Evolutionary conservation across 2,797 vertebrate species (phyloP), one percentile per base, ranked within the genome.

Genomic region (Crypturellus tataupa): DNA sequence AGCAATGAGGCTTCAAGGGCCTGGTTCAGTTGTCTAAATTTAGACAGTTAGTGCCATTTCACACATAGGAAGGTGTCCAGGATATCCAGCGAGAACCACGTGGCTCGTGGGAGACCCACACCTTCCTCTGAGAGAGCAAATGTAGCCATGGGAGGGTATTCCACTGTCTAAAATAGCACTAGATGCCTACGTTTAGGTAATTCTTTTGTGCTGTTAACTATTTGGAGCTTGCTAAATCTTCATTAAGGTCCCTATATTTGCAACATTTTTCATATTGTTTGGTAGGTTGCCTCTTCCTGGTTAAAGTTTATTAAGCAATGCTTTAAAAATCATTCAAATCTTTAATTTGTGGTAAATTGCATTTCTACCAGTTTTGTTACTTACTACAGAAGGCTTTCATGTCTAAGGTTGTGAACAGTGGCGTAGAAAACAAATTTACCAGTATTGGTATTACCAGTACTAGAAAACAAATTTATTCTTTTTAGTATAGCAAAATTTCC

Each of bases 81-180:
- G 23, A 15, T 90, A 85, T 68, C 63, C 46, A 53, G 44, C 37
- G 68, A 71, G 62, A 64, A 59, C 27, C 64, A 53, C 29, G 1
- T 0, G 64, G 40, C 47, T 60, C 63, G 7, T 0, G 19, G 55
- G 60, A 75, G 42, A 58, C 14, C 19, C 4, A 0, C 47, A 47
- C n/a, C 46, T n/a, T 56, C 53, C 46, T 72, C 70, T 1, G 7
- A 37, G 55, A 90, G 59, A 88, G 63, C 49, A 79, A 46, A 62
- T 78, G 46, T 18, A 4, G 27, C 35, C 21, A 2, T 4, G 3
- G 33, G 42, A 15, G 10, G 47, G 8, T 60, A 31, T 42, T 86
- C 69, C 23, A 25, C 8, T 7, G 1, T 0, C 55, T 81, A 42
- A 64, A 89, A 9, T 10, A 71, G 21, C 37, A 42, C 12, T 56